Evolutionary conservation across 2,888 invertebrate genomes (phyloP).

Genomic region (Polydrusus pterygomalis): DNA sequence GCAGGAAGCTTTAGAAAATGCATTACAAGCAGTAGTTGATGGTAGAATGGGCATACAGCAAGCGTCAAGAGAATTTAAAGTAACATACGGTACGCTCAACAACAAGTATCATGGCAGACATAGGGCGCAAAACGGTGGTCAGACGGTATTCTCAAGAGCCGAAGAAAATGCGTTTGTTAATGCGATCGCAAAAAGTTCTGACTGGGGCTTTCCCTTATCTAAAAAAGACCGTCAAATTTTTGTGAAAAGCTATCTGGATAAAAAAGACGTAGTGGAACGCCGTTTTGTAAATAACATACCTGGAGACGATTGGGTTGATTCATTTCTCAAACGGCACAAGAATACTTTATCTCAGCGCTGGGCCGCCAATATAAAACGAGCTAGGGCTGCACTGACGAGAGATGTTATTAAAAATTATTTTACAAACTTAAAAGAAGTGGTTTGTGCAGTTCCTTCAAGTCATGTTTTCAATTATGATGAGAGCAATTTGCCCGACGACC

Average conservation of each 20-base stretch:
- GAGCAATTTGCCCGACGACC: not conserved
- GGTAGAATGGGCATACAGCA: not conserved
- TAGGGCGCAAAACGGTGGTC: not conserved
- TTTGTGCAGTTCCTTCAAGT: not conserved
- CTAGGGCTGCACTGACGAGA: not conserved
- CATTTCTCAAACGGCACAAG: not conserved
- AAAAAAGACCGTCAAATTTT: not conserved
- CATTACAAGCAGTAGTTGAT: constrained; percentile 5
- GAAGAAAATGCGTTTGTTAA: not conserved
- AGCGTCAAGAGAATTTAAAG: constrained; percentile 7
- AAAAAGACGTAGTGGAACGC: too few species aligned
- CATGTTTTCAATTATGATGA: constrained; percentile 3
- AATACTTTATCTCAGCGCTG: constrained; percentile 2
- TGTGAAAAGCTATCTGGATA: not conserved
- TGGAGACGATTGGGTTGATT: not conserved
- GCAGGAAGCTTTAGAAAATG: not conserved
- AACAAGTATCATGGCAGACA: constrained; percentile 10
- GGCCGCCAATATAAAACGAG: not conserved
- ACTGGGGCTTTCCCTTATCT: not conserved
- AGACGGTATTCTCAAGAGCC: not conserved
- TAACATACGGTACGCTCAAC: not conserved
- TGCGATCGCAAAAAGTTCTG: not conserved
- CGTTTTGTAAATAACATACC: too few species aligned
- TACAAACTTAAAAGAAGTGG: not conserved
- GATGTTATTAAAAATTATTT: constrained; percentile 4